Conservation (phyloP, 2,888 invertebrate species). For the Cosmorhoe ocellata region DNA sequence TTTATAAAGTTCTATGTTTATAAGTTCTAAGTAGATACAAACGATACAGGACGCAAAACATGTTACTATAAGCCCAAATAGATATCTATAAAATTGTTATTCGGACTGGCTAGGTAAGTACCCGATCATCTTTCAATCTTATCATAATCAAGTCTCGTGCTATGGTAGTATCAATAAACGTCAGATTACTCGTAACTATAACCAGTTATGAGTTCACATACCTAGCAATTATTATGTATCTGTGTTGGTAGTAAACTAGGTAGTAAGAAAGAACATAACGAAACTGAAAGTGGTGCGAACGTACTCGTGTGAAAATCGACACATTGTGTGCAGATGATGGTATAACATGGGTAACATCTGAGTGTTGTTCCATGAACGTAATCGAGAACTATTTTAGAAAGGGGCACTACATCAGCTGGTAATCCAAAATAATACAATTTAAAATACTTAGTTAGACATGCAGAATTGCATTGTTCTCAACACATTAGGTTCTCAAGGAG, state of each 20-base stretch:
- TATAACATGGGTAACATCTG: conserved; percentile 21
- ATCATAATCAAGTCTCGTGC: conserved; percentile 10
- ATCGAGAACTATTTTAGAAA: neutral
- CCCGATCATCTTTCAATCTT: conserved; percentile 11
- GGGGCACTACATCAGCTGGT: neutral
- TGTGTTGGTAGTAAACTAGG: conserved; percentile 4
- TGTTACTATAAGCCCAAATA: no score
- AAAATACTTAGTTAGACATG: no score
- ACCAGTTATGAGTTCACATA: conserved; percentile 30
- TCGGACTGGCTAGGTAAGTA: no score
- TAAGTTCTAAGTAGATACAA: no score
- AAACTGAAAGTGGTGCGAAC: conserved; percentile 70
- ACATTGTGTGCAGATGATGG: conserved; percentile 57
- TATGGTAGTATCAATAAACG: conserved; percentile 30
- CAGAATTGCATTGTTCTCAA: no score
- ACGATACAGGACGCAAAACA: no score
- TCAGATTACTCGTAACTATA: conserved; percentile 45
- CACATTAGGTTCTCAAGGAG: no score
- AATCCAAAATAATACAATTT: no score
- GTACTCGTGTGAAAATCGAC: conserved; percentile 64
- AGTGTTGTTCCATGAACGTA: conserved; percentile 9
- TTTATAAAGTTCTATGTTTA: no score
- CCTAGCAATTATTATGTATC: conserved; percentile 10
- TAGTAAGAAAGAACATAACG: conserved; percentile 43
- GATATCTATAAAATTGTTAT: no score